Evolutionary conservation across 2,113 vertebrate genomes (phyloP).

Genomic region (Brienomyrus longianalis): DNA sequence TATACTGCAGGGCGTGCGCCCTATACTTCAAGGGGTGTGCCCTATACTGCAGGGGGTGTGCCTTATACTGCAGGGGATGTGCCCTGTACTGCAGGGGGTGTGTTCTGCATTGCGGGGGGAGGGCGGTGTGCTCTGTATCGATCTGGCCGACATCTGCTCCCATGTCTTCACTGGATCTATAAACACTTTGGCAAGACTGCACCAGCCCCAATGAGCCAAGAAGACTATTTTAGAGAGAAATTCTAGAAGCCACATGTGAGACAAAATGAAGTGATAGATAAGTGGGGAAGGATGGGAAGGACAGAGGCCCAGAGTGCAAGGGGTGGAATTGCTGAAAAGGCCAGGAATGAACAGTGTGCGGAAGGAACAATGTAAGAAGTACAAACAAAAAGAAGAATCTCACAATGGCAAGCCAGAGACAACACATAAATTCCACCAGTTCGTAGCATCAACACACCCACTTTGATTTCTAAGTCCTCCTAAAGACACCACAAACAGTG

Average conservation of each 20-base stretch:
- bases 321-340: neutral
- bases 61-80: no score
- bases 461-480: neutral
- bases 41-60: no score
- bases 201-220: neutral
- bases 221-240: neutral
- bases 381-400: neutral
- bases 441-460: neutral
- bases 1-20: neutral
- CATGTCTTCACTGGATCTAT: neutral
- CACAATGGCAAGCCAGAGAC: neutral
- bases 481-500: neutral
- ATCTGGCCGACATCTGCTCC: neutral
- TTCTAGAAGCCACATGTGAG: neutral
- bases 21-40: no score
- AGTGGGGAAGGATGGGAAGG: neutral
- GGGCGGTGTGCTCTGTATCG: neutral
- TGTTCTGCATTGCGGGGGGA: neutral
- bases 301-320: neutral
- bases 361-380: neutral
- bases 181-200: constrained; percentile 4
- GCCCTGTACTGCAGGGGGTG: neutral
- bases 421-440: neutral
- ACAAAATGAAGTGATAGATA: neutral
- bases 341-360: neutral